Conservation (phyloP, 2,797 vertebrate species). For the Silurus lanzhouensis region DNA sequence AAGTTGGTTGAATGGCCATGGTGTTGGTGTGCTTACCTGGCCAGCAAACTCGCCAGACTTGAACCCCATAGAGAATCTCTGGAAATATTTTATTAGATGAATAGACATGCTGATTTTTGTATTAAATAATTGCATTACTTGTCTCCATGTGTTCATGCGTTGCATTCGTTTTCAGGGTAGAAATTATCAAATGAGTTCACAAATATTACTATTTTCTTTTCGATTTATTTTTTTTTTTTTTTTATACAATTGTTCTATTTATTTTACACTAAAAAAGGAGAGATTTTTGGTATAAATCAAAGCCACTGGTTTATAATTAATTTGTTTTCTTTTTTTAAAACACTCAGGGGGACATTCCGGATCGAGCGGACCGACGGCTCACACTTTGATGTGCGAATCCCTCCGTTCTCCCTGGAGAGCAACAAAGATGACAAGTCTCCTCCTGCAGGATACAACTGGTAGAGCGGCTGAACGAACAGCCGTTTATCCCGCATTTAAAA, state of each 20-base stretch:
- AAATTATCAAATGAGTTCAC: no score
- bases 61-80: no score
- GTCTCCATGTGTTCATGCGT: no score
- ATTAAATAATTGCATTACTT: no score
- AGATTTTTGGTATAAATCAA: constrained; percentile 41
- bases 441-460: constrained; percentile 48
- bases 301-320: neutral
- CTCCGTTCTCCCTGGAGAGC: constrained; percentile 86
- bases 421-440: constrained; percentile 57
- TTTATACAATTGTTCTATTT: no score
- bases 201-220: no score
- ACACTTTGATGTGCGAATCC: constrained; percentile 85
- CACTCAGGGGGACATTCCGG: constrained; percentile 81
- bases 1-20: no score
- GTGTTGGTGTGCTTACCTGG: no score
- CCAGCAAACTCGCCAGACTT: no score
- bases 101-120: neutral
- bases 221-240: no score
- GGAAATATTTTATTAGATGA: neutral
- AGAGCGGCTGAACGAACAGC: neutral
- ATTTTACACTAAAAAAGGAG: constrained; percentile 3
- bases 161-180: no score
- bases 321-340: constrained; percentile 48
- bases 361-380: constrained; percentile 84
- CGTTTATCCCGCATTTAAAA: neutral